Percentiles rank a stretch among this genome's conserved stretches.
phyloP scores from a whole-genome alignment of 2,888 invertebrate genomes.

The Molanna angustata region DNA sequence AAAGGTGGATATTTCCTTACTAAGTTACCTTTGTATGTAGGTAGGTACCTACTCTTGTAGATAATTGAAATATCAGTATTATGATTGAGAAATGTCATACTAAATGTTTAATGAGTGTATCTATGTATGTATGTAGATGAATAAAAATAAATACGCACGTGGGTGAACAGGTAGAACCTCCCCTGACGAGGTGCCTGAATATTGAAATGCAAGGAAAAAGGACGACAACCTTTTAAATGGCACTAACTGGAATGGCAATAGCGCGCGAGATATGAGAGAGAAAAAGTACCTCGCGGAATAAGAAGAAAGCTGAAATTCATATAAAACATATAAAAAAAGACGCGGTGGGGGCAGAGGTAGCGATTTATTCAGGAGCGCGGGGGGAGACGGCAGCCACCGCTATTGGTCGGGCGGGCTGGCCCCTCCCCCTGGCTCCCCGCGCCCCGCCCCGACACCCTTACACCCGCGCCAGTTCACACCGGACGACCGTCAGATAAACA shows the following conservation, averaged over 20 bases:
- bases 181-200: too few species aligned
- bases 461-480: constrained; percentile 35
- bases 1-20: too few species aligned
- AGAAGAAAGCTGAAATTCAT: constrained; percentile 33
- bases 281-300: constrained; percentile 31
- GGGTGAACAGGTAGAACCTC: too few species aligned
- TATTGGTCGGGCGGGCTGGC: constrained; percentile 39
- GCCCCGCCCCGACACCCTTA: constrained; percentile 24
- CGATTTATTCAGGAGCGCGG: constrained; percentile 37
- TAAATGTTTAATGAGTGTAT: too few species aligned
- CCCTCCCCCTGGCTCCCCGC: constrained; percentile 45
- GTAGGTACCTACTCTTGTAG: too few species aligned
- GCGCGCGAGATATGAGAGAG: constrained; percentile 30
- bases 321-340: constrained; percentile 35
- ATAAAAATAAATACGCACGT: too few species aligned
- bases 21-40: too few species aligned
- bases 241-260: constrained; percentile 48
- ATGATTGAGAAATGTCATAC: too few species aligned
- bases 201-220: not conserved
- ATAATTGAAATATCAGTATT: too few species aligned
- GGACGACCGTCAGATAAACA: constrained; percentile 48
- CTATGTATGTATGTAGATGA: too few species aligned
- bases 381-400: constrained; percentile 38
- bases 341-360: constrained; percentile 38
- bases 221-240: constrained; percentile 37